These are phyloP conservation scores for Mystacornis crossleyi DNA, from an alignment of 2,113 vertebrate species.

Conservation along the genomic window DNA sequence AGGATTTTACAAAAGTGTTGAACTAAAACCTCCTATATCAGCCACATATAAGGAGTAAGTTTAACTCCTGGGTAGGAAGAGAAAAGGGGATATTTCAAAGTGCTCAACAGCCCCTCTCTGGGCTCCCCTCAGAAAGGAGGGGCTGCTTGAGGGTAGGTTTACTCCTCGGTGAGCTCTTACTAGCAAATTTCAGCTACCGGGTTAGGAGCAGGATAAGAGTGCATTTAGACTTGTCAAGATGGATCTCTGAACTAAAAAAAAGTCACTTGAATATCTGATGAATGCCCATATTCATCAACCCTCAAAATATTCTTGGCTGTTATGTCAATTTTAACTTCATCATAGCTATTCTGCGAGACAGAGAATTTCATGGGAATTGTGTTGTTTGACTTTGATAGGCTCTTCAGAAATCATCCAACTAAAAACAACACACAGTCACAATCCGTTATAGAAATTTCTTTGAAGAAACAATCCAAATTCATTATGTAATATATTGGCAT, in stretches of 20 bases:
- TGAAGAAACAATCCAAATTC: not conserved
- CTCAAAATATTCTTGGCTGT: not conserved
- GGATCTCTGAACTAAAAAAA: not conserved
- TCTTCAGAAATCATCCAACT: not conserved
- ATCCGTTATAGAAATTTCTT: not conserved
- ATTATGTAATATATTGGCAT: not conserved
- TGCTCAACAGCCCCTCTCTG: not conserved
- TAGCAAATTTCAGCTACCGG: not conserved
- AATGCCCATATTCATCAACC: not conserved
- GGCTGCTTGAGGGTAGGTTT: not conserved
- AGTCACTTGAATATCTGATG: not conserved
- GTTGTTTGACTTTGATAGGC: not conserved
- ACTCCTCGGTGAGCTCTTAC: not conserved
- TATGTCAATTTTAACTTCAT: not conserved
- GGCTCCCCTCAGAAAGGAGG: not conserved
- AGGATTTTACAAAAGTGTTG: not conserved
- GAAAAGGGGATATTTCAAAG: not conserved
- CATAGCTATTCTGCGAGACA: fast-evolving
- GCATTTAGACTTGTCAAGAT: not conserved
- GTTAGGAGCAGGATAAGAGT: not conserved
- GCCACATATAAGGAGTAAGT: not conserved
- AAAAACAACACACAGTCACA: not conserved
- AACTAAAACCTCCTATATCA: not conserved
- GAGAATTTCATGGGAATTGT: not conserved
- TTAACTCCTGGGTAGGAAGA: not conserved